These are phyloP conservation scores for Drosophila acutilabella DNA, from an alignment of 2,888 invertebrate genomes.

Conservation along the genomic window DNA sequence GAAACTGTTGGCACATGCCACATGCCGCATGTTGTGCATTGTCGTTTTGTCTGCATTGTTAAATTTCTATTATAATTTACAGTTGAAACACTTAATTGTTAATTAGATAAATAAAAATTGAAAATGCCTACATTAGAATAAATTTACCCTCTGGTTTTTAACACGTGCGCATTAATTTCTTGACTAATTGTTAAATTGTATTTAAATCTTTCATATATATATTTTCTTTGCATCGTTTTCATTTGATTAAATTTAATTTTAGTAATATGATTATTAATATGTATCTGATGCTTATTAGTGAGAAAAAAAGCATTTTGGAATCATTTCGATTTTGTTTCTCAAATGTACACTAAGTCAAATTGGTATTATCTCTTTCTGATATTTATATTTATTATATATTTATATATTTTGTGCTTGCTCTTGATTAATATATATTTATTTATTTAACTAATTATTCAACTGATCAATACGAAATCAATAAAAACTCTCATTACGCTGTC, in stretches of 20 bases:
- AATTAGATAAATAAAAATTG: conserved; percentile 64
- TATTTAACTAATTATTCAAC: conserved; percentile 63
- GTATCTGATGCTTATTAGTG: conserved; percentile 42
- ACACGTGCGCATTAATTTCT: conserved; percentile 63
- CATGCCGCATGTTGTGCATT: conserved; percentile 40
- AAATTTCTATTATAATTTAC: conserved; percentile 65
- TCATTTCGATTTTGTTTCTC: conserved; percentile 34
- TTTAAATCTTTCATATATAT: conserved; percentile 53
- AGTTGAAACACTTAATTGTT: conserved; percentile 70
- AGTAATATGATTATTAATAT: conserved; percentile 53
- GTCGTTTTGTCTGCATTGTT: conserved; percentile 35
- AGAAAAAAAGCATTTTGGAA: conserved; percentile 58
- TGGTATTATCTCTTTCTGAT: conserved; percentile 32
- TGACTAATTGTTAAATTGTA: conserved; percentile 61
- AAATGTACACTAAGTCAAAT: conserved; percentile 59
- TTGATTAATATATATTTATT: conserved; percentile 55
- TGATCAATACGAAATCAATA: conserved; percentile 53
- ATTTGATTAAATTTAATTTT: conserved; percentile 55
- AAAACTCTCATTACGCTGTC: conserved; percentile 47
- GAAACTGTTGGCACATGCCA: conserved; percentile 66
- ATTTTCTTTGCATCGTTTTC: conserved; percentile 17
- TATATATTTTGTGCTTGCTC: conserved; percentile 44
- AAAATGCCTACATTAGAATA: conserved; percentile 65
- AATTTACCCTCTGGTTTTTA: conserved; percentile 62
- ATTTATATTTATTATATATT: conserved; percentile 27